These are phyloP conservation scores for Haliclona indistincta DNA, from an alignment of 37 sponge, comb jelly and placozoan species.

Conservation along the genomic window DNA sequence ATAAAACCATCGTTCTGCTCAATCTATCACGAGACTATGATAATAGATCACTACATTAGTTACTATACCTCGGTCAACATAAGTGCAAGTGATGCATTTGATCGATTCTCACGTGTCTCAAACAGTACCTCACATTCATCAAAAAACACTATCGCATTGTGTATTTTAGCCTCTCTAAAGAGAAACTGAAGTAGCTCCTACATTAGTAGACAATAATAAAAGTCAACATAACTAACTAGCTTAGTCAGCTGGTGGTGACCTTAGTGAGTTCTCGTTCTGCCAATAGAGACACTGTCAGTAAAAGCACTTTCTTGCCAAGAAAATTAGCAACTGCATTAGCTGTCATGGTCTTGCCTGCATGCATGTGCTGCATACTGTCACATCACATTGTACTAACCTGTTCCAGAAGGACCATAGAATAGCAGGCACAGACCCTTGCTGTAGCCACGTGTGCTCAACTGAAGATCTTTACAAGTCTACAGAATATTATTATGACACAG, in stretches of 20 bases:
- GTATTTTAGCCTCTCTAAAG: constrained; percentile 75
- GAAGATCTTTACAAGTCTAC: constrained; percentile 62
- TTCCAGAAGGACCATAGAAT: constrained; percentile 74
- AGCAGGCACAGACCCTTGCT: constrained; percentile 61
- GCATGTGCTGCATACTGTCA: background rate
- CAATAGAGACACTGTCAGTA: constrained; percentile 48
- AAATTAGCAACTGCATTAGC: constrained; percentile 73
- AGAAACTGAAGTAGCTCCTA: constrained; percentile 59
- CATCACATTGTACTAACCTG: constrained; percentile 11
- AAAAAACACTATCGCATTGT: constrained; percentile 75
- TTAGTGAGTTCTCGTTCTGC: constrained; percentile 50
- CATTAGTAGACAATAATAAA: too few relatives aligned
- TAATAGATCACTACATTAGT: too few relatives aligned
- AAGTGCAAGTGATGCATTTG: constrained; percentile 40
- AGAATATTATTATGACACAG: background rate
- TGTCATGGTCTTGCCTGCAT: constrained; percentile 59
- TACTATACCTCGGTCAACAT: constrained; percentile 64
- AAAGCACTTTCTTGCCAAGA: constrained; percentile 61
- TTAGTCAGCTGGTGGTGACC: background rate
- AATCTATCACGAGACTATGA: too few relatives aligned
- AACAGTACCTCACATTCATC: constrained; percentile 75
- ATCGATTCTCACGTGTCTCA: constrained; percentile 47
- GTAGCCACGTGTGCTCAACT: constrained; percentile 43
- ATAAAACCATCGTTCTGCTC: constrained; percentile 69
- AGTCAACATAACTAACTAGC: background rate